Conservation (phyloP, 2,888 invertebrate genomes). For the Erynnis tages region DNA sequence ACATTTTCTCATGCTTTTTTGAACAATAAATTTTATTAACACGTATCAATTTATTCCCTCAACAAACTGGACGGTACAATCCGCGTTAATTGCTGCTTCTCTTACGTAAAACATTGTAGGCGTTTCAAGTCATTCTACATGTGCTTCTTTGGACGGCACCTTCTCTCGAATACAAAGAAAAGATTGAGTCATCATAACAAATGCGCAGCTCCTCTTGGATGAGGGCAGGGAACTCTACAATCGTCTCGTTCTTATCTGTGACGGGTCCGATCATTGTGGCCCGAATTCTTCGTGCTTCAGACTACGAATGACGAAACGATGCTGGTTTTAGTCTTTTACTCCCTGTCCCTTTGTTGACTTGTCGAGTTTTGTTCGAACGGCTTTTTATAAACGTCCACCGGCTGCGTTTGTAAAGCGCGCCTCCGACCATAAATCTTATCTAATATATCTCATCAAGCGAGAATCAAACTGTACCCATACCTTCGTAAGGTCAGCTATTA, state of each 20-base stretch:
- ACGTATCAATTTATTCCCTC: constrained; percentile 67
- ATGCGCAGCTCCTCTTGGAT: constrained; percentile 62
- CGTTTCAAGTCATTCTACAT: constrained; percentile 51
- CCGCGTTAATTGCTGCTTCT: constrained; percentile 74
- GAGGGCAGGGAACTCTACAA: constrained; percentile 69
- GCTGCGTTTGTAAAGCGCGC: constrained; percentile 63
- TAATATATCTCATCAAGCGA: constrained; percentile 60
- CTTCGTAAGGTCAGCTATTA: constrained; percentile 45
- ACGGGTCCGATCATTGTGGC: constrained; percentile 72
- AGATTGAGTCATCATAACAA: constrained; percentile 80
- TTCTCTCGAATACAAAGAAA: constrained; percentile 66
- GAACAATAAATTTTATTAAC: constrained; percentile 76
- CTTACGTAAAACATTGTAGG: constrained; percentile 60
- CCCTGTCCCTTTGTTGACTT: constrained; percentile 70
- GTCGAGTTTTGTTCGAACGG: constrained; percentile 66
- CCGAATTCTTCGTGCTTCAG: constrained; percentile 67
- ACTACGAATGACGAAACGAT: constrained; percentile 65
- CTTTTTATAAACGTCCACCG: constrained; percentile 69
- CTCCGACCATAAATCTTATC: constrained; percentile 72
- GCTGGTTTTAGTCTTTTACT: constrained; percentile 68
- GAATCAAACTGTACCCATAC: constrained; percentile 49
- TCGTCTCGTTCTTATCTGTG: constrained; percentile 74
- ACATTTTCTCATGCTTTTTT: constrained; percentile 63
- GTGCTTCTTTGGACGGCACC: constrained; percentile 49
- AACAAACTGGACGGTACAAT: constrained; percentile 60